Base-by-base conservation (phyloP, 2,888 invertebrate genomes). In the Mesorhabditis sp. region DNA sequence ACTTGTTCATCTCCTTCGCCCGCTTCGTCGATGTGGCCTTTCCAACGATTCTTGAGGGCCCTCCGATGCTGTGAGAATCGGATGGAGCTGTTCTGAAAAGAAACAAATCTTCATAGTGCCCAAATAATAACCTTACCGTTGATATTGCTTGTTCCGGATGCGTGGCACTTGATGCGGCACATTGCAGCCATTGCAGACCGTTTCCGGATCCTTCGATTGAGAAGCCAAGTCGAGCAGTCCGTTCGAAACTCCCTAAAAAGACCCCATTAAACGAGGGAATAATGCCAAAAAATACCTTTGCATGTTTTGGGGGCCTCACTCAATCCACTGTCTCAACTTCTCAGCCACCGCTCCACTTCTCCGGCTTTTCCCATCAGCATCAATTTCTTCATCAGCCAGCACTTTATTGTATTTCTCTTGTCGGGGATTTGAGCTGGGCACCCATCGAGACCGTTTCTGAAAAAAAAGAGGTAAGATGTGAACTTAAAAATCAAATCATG, bases 341-440 rank as follows among this genome's bases (percentile, higher is more conserved):
- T 96, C 93, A 5, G 95, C 95, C 87, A 91, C 90, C 5, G 94
- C 96, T 3, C 97, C 96, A 4, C 97, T 97, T 72, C 98, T 89
- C 98, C 98, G 98, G 0, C 83, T 80, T 7, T 76, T 67, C 15
- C 84, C 84, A 43, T 82, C 72, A 28, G 64, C 43, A 88, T 95
- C 95, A 4, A 98, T 95, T 89, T 98, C 97, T 86, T 98, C 98
- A 87, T 96, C 93, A 4, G 97, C 98, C 75, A 99, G 87, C 2
- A 98, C 98, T 4, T 98, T 99, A 99, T 88, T 96, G 96, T n/a
- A 80, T 77, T 71, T 75, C 28, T 58, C 66, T 92, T 7, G 92
- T 92, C 68, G 95, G 88, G 68, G 89, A 86, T 66, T 90, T 81
- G 4, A 95, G 88, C 86, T 95, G 95, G 10, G 89, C 86, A 90